Evolutionary conservation across 2,113 vertebrate genomes (phyloP), one percentile per base, ranked within the genome.

Genomic region (Pelodiscus sinensis): DNA sequence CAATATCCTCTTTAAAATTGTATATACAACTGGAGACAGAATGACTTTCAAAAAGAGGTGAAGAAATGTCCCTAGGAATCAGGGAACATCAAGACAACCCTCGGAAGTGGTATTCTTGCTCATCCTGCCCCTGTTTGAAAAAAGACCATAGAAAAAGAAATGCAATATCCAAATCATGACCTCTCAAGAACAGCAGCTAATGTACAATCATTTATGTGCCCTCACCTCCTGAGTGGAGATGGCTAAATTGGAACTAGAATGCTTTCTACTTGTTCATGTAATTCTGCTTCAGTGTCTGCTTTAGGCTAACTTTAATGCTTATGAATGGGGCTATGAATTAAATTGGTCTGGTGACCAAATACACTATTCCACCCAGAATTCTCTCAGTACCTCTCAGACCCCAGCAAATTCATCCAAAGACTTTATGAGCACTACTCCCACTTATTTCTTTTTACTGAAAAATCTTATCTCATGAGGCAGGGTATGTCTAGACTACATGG

Each of bases 371-470:
- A 78, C 60, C 35, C 0, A 0, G 38, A 90, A 82, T 82, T 50
- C 71, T 89, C 88, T 38, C 68, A 93, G 75, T 38, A 31, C 75
- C 86, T 90, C 86, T 94, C 78, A 89, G 79, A 78, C 56, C 85
- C 62, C 57, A 88, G 86, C 51, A 92, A 92, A 84, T 65, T 83
- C 91, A 93, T 0, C 79, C 77, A 93, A 96, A 94, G 52, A 38
- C 81, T 95, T 96, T 93, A 94, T 84, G 50, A 62, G 71, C 86
- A 44, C 89, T 92, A 73, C 62, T 88, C 31, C 4, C 22, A 38
- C 50, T 90, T 94, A 86, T 92, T 95, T 94, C 77, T 85, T 56
- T 80, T 18, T 60, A 82, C 31, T 91, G 77, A 51, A 86, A 89
- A 93, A 87, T 35, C 90, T 84, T 2, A 21, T 60, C 51, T 87